Percentiles rank a stretch among this genome's conserved stretches.
Evolutionary conservation across 2,797 vertebrate genomes (phyloP).

Genomic region (Rhabdophis nuchalis): DNA sequence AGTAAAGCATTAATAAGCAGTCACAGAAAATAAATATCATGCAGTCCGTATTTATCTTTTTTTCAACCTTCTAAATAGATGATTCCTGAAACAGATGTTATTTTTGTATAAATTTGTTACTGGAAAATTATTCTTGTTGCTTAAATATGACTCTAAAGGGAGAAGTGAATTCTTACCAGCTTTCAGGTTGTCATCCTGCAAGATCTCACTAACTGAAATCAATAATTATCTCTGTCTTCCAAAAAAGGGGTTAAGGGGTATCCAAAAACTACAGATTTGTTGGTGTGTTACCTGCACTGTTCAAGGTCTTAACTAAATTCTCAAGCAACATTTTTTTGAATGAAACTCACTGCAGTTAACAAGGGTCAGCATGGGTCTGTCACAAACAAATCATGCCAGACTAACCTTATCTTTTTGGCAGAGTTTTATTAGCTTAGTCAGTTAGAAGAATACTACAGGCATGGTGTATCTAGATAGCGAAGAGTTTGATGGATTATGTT

Average conservation of each 20-base stretch:
- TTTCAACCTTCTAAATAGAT: not conserved
- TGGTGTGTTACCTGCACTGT: not conserved
- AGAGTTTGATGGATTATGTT: not conserved
- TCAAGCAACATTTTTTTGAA: not conserved
- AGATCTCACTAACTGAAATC: not conserved
- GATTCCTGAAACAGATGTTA: not conserved
- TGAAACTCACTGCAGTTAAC: not conserved
- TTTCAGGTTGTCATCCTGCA: not conserved
- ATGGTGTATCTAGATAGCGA: not conserved
- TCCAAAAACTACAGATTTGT: not conserved
- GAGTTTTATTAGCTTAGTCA: not conserved
- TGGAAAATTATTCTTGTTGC: not conserved
- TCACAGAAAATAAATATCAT: not conserved
- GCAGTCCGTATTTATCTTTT: not conserved
- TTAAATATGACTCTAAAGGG: not conserved
- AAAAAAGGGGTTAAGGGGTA: not conserved
- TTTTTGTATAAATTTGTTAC: not conserved
- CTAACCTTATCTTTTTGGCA: not conserved
- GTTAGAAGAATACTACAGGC: not conserved
- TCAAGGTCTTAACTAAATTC: not conserved
- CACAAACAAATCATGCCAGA: not conserved
- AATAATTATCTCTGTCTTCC: not conserved
- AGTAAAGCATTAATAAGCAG: not conserved
- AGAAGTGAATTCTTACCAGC: not conserved
- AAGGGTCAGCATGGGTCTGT: not conserved